Evolutionary conservation across 2,797 vertebrate species (phyloP).

Genomic region (Neoniphon sammara): DNA sequence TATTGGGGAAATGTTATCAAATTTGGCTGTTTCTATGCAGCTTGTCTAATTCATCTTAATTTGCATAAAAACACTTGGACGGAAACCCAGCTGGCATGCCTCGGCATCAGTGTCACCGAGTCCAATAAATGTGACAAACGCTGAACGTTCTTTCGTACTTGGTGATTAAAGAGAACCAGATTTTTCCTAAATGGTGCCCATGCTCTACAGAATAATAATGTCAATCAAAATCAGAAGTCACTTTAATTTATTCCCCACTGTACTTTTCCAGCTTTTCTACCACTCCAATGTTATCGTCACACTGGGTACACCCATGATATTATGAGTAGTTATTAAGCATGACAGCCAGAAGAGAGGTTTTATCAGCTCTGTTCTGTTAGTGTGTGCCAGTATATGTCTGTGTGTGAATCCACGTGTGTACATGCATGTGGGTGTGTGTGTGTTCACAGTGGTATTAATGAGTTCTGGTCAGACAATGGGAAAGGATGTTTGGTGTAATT

Average conservation of each 20-base stretch:
- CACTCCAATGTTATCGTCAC: conserved; percentile 15
- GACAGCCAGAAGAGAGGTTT: conserved; percentile 6
- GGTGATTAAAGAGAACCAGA: conserved; percentile 16
- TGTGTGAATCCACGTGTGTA: conserved; percentile 9
- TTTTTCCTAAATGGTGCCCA: background rate
- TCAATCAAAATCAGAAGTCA: conserved; percentile 14
- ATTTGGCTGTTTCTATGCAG: background rate
- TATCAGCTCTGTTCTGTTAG: background rate
- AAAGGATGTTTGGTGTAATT: conserved; percentile 35
- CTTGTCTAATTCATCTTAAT: conserved; percentile 16
- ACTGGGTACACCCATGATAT: background rate
- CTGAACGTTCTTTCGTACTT: conserved; percentile 19
- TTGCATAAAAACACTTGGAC: conserved; percentile 23
- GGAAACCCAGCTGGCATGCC: background rate
- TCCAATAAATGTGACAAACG: conserved; percentile 11
- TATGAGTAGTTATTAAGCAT: conserved; percentile 43
- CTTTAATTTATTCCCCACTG: background rate
- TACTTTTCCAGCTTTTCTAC: background rate
- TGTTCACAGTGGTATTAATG: conserved; percentile 15
- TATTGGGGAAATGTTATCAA: background rate
- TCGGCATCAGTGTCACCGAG: too few species aligned
- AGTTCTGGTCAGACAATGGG: conserved; percentile 22
- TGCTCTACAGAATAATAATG: conserved; percentile 1
- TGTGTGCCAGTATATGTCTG: conserved; percentile 3
- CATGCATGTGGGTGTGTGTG: background rate